phyloP scores from a whole-genome alignment of 2,888 invertebrate species.

The Macrophya annulata region DNA sequence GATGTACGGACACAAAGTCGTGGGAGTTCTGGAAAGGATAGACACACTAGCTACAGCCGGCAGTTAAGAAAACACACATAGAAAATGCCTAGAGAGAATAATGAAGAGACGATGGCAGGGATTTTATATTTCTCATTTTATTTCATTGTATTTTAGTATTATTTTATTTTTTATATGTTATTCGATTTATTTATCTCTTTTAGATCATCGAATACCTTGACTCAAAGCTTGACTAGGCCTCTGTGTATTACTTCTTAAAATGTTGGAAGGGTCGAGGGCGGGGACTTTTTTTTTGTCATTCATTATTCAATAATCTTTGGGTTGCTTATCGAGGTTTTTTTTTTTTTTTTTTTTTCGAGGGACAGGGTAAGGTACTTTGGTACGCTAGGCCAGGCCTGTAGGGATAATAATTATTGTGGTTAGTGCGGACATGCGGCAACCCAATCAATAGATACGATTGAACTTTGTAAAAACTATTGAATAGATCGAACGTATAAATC shows the following conservation, averaged over 20 bases:
- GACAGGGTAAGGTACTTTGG: constrained; percentile 73
- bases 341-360: constrained; percentile 7
- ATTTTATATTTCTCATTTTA: constrained; percentile 29
- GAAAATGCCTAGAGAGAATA: constrained; percentile 62
- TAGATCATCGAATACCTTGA: constrained; percentile 41
- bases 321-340: constrained; percentile 56
- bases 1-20: constrained; percentile 77
- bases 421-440: constrained; percentile 74
- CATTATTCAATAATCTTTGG: constrained; percentile 62
- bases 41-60: constrained; percentile 80
- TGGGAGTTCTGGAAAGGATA: constrained; percentile 79
- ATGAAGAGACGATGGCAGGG: constrained; percentile 32
- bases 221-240: constrained; percentile 55
- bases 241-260: constrained; percentile 55
- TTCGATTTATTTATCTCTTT: constrained; percentile 40
- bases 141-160: not conserved
- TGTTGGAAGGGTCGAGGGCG: constrained; percentile 49
- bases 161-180: constrained; percentile 6
- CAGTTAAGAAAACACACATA: constrained; percentile 69
- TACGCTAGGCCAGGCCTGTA: constrained; percentile 79
- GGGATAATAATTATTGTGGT: constrained; percentile 65
- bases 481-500: constrained; percentile 61
- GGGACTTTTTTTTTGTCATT: constrained; percentile 57
- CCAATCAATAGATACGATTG: constrained; percentile 45
- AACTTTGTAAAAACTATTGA: not conserved